phyloP scores from a whole-genome alignment of 2,113 vertebrate genomes.

The Reinhardtius hippoglossoides region DNA sequence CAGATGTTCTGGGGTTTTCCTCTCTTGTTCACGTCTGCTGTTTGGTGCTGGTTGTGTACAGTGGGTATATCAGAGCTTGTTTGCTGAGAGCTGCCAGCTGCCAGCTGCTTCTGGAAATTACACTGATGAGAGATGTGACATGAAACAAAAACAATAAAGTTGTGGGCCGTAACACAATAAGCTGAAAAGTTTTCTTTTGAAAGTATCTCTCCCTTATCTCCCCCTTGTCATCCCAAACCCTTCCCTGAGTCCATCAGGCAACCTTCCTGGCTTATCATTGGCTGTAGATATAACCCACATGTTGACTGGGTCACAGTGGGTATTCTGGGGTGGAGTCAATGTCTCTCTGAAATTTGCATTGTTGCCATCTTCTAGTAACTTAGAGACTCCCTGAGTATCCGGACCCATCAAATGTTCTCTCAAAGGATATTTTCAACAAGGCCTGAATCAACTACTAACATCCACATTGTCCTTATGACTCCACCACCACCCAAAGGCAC shows the following conservation, averaged over 20 bases:
- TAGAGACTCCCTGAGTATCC: too few relatives aligned
- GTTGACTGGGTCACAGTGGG: background rate
- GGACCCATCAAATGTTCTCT: background rate
- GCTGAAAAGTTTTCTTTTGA: background rate
- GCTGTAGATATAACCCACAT: background rate
- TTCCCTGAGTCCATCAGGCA: background rate
- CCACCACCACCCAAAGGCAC: too few relatives aligned
- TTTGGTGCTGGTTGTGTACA: conserved; percentile 5
- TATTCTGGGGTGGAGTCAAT: background rate
- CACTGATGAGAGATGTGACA: background rate
- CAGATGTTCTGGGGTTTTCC: background rate
- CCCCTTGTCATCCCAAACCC: background rate
- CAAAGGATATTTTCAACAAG: background rate
- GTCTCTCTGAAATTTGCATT: background rate
- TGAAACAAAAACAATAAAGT: background rate
- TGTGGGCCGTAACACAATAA: background rate
- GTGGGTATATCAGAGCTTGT: background rate
- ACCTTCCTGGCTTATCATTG: background rate
- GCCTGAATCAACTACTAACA: background rate
- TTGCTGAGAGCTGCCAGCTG: conserved; percentile 6
- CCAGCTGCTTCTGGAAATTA: background rate
- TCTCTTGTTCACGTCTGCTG: background rate
- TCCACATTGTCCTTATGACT: background rate
- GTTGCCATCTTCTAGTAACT: too few relatives aligned
- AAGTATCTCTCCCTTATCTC: background rate